These are phyloP conservation scores for Eulemur macaco DNA, from an alignment of 2,113 vertebrate genomes.

Conservation along the genomic window DNA sequence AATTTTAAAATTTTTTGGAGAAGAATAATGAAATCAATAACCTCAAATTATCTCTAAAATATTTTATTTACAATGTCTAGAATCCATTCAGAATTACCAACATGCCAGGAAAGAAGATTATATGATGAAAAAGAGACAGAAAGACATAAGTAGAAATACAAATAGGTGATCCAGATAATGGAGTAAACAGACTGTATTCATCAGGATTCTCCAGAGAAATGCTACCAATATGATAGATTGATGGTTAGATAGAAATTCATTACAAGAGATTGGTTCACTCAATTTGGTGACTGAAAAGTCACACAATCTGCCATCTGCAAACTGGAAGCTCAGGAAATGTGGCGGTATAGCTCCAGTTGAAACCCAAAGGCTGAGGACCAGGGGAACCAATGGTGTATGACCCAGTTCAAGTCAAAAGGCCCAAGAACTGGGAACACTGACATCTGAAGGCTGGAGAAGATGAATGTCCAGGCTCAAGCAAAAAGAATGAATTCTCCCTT, in stretches of 20 bases:
- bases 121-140: not conserved
- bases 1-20: not conserved
- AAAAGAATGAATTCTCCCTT: not conserved
- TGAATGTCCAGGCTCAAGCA: not conserved
- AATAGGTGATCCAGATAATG: not conserved
- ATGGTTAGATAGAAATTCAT: not conserved
- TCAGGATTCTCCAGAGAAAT: not conserved
- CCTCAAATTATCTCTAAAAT: not conserved
- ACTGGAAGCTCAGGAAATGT: not conserved
- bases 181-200: not conserved
- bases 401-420: not conserved
- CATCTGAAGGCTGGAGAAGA: not conserved
- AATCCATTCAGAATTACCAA: not conserved
- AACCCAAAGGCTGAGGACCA: not conserved
- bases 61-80: not conserved
- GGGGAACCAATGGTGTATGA: not conserved
- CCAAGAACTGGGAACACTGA: not conserved
- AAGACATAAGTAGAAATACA: not conserved
- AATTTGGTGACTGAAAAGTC: not conserved
- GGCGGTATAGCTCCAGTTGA: not conserved
- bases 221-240: not conserved
- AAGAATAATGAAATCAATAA: not conserved
- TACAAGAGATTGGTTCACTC: not conserved
- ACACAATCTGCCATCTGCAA: not conserved
- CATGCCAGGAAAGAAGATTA: not conserved